Evolutionary conservation across 2,888 invertebrate species (phyloP).

Genomic region (Celastrina argiolus): DNA sequence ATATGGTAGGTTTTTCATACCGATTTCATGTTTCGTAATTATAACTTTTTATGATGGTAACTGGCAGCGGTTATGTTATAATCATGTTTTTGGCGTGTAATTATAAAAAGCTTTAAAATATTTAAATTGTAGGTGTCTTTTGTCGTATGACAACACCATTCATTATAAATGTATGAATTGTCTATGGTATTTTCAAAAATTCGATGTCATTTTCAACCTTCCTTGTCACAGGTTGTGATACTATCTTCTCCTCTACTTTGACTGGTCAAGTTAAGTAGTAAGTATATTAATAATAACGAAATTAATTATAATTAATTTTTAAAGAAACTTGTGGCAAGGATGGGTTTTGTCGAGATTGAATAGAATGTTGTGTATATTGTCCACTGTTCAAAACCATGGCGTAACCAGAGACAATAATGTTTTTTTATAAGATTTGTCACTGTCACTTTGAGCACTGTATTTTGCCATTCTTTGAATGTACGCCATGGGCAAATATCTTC

Average conservation of each 20-base stretch:
- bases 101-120: constrained; percentile 21
- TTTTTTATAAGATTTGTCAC: neutral
- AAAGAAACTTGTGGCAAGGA: constrained; percentile 7
- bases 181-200: constrained; percentile 4
- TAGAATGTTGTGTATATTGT: neutral
- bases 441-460: neutral
- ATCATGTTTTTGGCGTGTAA: constrained; percentile 18
- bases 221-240: neutral
- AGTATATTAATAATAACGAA: neutral
- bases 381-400: constrained; percentile 15
- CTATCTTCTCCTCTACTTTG: neutral
- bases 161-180: constrained; percentile 6
- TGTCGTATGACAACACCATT: constrained; percentile 7
- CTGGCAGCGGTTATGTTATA: constrained; percentile 5
- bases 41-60: constrained; percentile 2
- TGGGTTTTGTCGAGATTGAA: neutral
- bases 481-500: constrained; percentile 36
- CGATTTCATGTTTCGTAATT: neutral
- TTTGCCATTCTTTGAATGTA: neutral
- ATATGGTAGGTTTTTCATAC: neutral
- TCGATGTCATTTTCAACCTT: neutral
- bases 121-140: constrained; percentile 16
- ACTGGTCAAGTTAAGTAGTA: neutral
- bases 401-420: constrained; percentile 15
- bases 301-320: neutral